These are phyloP conservation scores for Erannis defoliaria DNA, from an alignment of 2,888 invertebrate genomes.

Conservation along the genomic window DNA sequence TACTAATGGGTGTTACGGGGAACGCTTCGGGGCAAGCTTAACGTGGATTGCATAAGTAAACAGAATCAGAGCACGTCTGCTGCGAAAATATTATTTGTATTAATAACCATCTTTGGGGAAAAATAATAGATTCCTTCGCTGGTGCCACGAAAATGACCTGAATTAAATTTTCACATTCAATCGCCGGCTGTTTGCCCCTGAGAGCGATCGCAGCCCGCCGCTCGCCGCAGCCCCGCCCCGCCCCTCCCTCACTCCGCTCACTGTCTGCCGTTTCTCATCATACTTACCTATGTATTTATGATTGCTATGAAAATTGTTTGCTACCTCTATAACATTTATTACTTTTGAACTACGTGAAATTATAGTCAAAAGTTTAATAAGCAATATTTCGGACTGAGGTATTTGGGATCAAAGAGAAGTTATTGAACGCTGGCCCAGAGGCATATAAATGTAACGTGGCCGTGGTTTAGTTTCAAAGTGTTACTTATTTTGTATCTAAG, in stretches of 20 bases:
- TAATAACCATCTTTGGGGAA: conserved; percentile 71
- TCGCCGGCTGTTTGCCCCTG: conserved; percentile 78
- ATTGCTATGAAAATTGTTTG: conserved; percentile 48
- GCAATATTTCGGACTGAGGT: conserved; percentile 26
- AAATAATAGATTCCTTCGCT: conserved; percentile 77
- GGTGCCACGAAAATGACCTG: conserved; percentile 77
- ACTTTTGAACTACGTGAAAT: conserved; percentile 33
- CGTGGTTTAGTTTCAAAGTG: conserved; percentile 4
- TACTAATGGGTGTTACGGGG: conserved; percentile 39
- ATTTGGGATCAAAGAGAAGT: conserved; percentile 28
- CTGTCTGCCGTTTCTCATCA: conserved; percentile 63
- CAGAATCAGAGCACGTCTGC: conserved; percentile 39
- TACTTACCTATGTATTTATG: conserved; percentile 67
- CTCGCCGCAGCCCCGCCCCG: conserved; percentile 48
- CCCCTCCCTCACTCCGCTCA: conserved; percentile 39
- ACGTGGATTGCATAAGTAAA: conserved; percentile 57
- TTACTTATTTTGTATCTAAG: conserved; percentile 4
- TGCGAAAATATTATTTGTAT: conserved; percentile 65
- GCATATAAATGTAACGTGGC: conserved; percentile 6
- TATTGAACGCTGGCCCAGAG: conserved; percentile 14
- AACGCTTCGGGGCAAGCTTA: conserved; percentile 39
- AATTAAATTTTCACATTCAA: conserved; percentile 85
- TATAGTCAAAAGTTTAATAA: conserved; percentile 34
- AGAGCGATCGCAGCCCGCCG: conserved; percentile 70
- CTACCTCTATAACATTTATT: conserved; percentile 37